phyloP scores from a whole-genome alignment of 2,113 vertebrate species.

The Panthera leo region DNA sequence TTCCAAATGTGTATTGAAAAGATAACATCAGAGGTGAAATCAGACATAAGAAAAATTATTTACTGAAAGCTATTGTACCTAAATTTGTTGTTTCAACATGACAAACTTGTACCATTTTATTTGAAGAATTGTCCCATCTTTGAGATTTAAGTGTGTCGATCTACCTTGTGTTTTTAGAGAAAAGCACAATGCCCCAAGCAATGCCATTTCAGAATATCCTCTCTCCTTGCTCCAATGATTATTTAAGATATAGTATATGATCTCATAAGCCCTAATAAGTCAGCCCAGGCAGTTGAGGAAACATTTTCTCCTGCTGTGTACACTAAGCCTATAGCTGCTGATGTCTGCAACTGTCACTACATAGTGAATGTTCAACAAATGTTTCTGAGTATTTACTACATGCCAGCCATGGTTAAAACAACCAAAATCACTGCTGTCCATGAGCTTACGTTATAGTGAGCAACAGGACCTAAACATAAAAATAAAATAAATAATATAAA shows the following conservation, averaged over 20 bases:
- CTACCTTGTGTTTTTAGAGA: not conserved
- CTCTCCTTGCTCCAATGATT: not conserved
- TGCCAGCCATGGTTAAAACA: not conserved
- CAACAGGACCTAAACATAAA: not conserved
- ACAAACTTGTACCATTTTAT: not conserved
- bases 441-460: not conserved
- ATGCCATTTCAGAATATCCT: not conserved
- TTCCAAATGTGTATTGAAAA: not conserved
- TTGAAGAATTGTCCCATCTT: not conserved
- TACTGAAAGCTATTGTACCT: not conserved
- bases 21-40: not conserved
- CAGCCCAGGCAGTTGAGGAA: not conserved
- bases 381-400: not conserved
- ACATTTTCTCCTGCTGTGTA: not conserved
- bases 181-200: not conserved
- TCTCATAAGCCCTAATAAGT: not conserved
- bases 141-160: not conserved
- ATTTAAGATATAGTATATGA: not conserved
- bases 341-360: not conserved
- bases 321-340: not conserved
- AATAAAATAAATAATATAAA: not conserved
- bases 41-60: not conserved
- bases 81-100: not conserved
- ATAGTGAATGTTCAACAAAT: not conserved
- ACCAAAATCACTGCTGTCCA: not conserved